Conservation (phyloP, 2,888 invertebrate species). For the Drosophila pseudotalamancana region DNA sequence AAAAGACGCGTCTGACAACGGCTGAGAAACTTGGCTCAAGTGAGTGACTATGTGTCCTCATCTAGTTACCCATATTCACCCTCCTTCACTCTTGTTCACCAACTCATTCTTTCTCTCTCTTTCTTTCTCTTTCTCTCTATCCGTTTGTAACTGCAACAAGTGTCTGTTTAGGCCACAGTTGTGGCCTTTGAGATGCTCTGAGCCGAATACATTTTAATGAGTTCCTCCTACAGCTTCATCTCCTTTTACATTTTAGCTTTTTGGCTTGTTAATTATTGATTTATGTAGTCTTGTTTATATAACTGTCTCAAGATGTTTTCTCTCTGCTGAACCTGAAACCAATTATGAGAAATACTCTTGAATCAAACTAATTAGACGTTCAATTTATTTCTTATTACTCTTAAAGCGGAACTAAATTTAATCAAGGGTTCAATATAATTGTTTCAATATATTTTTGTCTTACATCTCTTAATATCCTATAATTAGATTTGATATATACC, state of each 20-base stretch:
- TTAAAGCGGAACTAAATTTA: no score
- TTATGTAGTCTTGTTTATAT: background rate
- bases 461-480: no score
- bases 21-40: constrained; percentile 19
- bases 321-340: no score
- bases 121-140: background rate
- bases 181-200: constrained; percentile 49
- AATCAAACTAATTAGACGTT: no score
- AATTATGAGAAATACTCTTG: no score
- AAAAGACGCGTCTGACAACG: constrained; percentile 36
- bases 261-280: constrained; percentile 27
- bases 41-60: background rate
- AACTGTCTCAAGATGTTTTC: background rate
- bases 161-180: constrained; percentile 20
- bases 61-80: background rate
- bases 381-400: no score
- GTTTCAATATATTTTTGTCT: no score
- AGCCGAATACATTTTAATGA: constrained; percentile 67
- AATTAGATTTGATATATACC: no score
- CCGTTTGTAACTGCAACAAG: constrained; percentile 37
- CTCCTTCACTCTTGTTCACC: background rate
- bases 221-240: background rate
- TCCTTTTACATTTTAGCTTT: background rate
- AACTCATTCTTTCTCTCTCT: background rate
- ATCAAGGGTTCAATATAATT: no score